Evolutionary conservation across 37 sponge, comb jelly and placozoan species (phyloP), one percentile per base, ranked within the genome.

Genomic region (Spongilla lacustris): DNA sequence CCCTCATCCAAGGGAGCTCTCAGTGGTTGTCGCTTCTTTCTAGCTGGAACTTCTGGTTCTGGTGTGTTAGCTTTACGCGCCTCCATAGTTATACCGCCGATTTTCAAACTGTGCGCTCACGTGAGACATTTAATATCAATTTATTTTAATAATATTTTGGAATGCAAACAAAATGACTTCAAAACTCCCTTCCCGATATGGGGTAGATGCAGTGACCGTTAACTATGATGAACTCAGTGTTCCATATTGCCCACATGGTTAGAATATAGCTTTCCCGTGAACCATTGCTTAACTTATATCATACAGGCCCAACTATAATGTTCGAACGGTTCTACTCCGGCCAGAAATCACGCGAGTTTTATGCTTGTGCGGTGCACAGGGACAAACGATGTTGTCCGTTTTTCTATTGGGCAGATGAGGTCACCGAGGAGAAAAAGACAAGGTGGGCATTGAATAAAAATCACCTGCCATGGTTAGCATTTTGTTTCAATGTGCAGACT

Each of bases 361-460:
- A 75, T 79, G 98, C 97, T 23, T 98, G 98, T 83, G 86, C 98
- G 31, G 92, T 91, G 3, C 89, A 89, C 68, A 82, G 98, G 24
- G 90, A 93, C 69, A 82, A 90, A 50, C 93, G 88, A 67, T 89
- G 84, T 34, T 98, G 98, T 36, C 41, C 89, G 5, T 98, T 98
- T 89, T 98, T 98, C 67, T 83, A 85, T 31, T 98, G 95, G 95
- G 90, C 87, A 17, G 98, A 98, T 73, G 83, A 91, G 24, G 29
- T 27, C 5, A 73, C 91, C 0, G 49, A 84, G 17, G 46, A 41
- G 58, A 91, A 89, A 26, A 94, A 94, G 78, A 30, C 78, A 67
- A 71, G 26, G 68, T 30, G 50, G 24, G 24, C 19, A 38, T 38
- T 24, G 48, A 6, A 74, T 24, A 74, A 9, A 73, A 23, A 22